Conservation (phyloP, 2,113 vertebrate species). For the Oncorhynchus gorbuscha region DNA sequence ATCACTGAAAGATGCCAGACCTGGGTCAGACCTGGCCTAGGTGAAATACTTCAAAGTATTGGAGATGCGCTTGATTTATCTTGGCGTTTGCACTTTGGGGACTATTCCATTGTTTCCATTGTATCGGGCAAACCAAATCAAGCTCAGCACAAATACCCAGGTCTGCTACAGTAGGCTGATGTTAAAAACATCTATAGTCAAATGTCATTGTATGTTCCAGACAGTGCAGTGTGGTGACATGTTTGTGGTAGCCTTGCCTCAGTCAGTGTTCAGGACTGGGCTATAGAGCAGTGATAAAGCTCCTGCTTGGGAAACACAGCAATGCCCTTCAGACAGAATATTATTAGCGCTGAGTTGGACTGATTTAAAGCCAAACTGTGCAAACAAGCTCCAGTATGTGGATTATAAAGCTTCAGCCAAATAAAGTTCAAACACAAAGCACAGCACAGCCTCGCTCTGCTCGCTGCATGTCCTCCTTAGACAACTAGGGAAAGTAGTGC, state of each 20-base stretch:
- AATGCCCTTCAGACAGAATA: constrained; percentile 43
- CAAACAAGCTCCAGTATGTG: constrained; percentile 24
- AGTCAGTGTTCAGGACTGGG: background rate
- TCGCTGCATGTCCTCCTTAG: background rate
- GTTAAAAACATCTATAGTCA: background rate
- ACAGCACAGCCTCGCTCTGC: background rate
- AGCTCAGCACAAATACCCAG: too few relatives aligned
- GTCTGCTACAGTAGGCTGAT: too few relatives aligned
- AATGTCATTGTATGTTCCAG: background rate
- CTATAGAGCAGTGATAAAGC: background rate
- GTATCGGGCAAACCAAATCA: too few relatives aligned
- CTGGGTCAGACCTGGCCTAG: too few relatives aligned
- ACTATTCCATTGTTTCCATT: too few relatives aligned
- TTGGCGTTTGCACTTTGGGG: too few relatives aligned
- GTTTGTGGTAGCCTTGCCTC: constrained; percentile 13
- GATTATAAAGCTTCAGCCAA: constrained; percentile 20
- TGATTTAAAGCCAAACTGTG: constrained; percentile 35
- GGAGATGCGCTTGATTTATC: too few relatives aligned
- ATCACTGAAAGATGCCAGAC: too few relatives aligned
- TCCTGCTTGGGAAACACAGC: constrained; percentile 13
- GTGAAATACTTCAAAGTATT: too few relatives aligned
- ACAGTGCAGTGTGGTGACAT: background rate
- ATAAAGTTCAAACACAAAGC: background rate
- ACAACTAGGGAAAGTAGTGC: background rate
- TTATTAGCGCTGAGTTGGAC: constrained; percentile 29